These are phyloP conservation scores for Piaya cayana DNA, from an alignment of 2,113 vertebrate genomes.

Conservation along the genomic window DNA sequence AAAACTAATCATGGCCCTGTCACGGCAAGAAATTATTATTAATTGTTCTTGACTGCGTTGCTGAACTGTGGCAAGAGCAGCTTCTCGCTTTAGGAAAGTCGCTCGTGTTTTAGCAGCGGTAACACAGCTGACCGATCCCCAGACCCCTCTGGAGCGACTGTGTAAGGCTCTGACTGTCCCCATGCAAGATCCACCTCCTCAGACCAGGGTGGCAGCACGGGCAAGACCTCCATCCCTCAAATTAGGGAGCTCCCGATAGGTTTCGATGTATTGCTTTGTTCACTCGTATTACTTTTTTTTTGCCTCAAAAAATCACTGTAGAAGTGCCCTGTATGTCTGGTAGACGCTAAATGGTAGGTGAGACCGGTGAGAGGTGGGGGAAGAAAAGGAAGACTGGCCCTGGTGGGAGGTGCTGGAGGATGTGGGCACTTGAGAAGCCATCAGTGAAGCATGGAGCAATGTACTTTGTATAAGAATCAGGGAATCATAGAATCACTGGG, in stretches of 20 bases:
- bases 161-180: not conserved
- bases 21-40: not conserved
- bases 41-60: not conserved
- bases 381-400: not conserved
- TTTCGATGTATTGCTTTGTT: not conserved
- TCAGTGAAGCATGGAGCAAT: not conserved
- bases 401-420: not conserved
- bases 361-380: no score
- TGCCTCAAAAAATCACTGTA: not conserved
- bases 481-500: no score
- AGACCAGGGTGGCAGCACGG: not conserved
- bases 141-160: not conserved
- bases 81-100: not conserved
- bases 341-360: not conserved
- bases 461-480: no score
- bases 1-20: not conserved
- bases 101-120: not conserved
- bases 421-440: not conserved
- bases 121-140: not conserved
- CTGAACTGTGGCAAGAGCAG: not conserved
- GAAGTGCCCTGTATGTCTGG: not conserved
- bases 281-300: not conserved
- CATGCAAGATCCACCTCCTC: not conserved
- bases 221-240: not conserved
- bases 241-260: not conserved